Evolutionary conservation across 2,888 invertebrate genomes (phyloP), one percentile per base, ranked within the genome.

Genomic region (Itoplectis maculator): DNA sequence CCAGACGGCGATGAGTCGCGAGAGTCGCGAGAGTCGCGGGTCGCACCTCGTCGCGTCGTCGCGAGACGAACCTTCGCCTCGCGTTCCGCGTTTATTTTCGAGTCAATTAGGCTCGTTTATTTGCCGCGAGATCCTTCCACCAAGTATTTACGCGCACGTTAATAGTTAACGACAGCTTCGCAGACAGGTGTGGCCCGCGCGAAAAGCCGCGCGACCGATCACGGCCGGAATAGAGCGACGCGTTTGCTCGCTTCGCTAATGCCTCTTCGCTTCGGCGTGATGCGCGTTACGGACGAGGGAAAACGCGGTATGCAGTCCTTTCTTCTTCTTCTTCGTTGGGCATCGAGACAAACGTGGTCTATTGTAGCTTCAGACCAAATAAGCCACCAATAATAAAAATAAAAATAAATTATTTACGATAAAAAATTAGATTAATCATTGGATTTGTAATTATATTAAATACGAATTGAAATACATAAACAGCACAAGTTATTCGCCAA

Each of bases 41-140:
- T n/a, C n/a, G n/a, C n/a, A n/a, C n/a, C n/a, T n/a, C 81, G 73
- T n/a, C 42, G 37, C 45, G 56, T 68, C 70, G 61, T 73, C 72
- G 73, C 35, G 35, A 51, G 37, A 68, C 56, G 56, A 68, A 59
- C 15, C 18, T 49, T 49, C 37, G 37, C 70, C 66, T 70, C 54
- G 70, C 82, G 82, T 86, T 79, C 86, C 84, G 84, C 86, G 91
- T 90, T 92, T 92, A 92, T 92, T 92, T 92, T 90, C 88, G 91
- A 90, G 92, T 91, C 92, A 92, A 92, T 92, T 92, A 92, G 89
- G 90, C 90, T 90, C 90, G 90, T 92, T 91, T 92, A 91, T 92
- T 91, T 91, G 89, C 88, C 86, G 84, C 85, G 86, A 86, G 87
- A 90, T 92, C 89, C 80, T 89, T 89, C 89, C 29, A n/a, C 88